Base-by-base conservation (phyloP, 2,113 vertebrate genomes). In the Laticauda colubrina region DNA sequence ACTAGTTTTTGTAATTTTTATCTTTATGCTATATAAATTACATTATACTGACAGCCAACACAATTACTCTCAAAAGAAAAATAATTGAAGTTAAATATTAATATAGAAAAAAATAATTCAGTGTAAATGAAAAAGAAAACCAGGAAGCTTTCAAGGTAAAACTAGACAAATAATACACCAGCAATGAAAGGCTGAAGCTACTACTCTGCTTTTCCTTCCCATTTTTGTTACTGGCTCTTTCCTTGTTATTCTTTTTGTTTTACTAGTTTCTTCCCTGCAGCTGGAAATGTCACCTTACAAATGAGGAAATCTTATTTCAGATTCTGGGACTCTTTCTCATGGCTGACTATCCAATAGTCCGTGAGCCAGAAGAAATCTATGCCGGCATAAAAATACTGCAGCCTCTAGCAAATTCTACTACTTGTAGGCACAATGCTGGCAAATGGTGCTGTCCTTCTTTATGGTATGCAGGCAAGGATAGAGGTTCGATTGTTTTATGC, bases 401-500 rank as follows among this genome's bases (percentile, higher is more conserved):
- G 34, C 39, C 34, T 21, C 34, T 20, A 9, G 18, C 75, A 81
- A 43, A 81, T 39, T 18, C 69, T 81, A 21, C 21, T 34, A 20
- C 5, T 39, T 75, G 69, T n/a, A 75, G 34, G 34, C 34, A 81
- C 18, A 81, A 81, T 39, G 34, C 69, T 81, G 69, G 34, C 69
- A 81, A 39, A 75, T 34, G 29, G 64, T 4, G 1, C 10, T 14
- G 29, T 81, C 18, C 34, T 81, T 39, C 18, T 39, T 81, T 81
- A 39, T 81, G 34, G 15, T 81, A 81, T 39, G 69, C 34, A 81
- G 69, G 34, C 18, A 39, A 18, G 34, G 69, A 81, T 20, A 81
- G 34, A 39, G 0, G 15, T 21, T 21, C 0, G 34, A 21, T 81
- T 81, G 34, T 43, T 81, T 18, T 3, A 0, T 39, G 39, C 0